Percentiles rank a stretch among this genome's conserved stretches.
phyloP scores from a whole-genome alignment of 2,113 vertebrate genomes.

The Ameiurus melas region DNA sequence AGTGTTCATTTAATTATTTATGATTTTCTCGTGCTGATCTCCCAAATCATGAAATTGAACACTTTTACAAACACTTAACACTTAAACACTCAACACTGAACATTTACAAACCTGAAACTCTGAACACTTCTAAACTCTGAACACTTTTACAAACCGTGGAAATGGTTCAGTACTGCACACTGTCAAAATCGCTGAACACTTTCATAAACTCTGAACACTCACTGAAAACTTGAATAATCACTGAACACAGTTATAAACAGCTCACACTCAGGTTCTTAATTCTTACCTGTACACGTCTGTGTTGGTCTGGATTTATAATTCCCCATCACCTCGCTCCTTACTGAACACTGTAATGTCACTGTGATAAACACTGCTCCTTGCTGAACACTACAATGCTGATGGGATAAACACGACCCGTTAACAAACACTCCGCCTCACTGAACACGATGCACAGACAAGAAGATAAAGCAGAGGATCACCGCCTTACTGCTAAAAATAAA shows the following conservation, averaged over 20 bases:
- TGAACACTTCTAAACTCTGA: not conserved
- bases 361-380: no score
- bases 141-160: not conserved
- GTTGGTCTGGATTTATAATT: slow-evolving; percentile 98
- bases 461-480: slow-evolving; percentile 77
- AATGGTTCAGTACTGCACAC: not conserved
- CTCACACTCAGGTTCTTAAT: not conserved
- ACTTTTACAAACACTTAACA: not conserved
- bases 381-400: not conserved
- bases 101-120: not conserved
- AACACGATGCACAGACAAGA: slow-evolving; percentile 66
- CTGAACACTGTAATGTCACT: slow-evolving; percentile 22
- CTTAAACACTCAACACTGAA: not conserved
- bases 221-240: not conserved
- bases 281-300: slow-evolving; percentile 93
- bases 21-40: no score
- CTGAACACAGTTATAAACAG: not conserved
- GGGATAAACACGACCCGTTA: slow-evolving; percentile 65
- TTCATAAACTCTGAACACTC: not conserved
- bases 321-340: slow-evolving; percentile 75
- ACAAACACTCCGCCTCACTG: slow-evolving; percentile 72
- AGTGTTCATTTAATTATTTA: no score
- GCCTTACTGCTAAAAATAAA: slow-evolving; percentile 89
- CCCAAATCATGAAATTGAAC: not conserved
- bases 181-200: not conserved